Evolutionary conservation across 2,888 invertebrate species (phyloP), one percentile per base, ranked within the genome.

Genomic region (Nycteola revayana): DNA sequence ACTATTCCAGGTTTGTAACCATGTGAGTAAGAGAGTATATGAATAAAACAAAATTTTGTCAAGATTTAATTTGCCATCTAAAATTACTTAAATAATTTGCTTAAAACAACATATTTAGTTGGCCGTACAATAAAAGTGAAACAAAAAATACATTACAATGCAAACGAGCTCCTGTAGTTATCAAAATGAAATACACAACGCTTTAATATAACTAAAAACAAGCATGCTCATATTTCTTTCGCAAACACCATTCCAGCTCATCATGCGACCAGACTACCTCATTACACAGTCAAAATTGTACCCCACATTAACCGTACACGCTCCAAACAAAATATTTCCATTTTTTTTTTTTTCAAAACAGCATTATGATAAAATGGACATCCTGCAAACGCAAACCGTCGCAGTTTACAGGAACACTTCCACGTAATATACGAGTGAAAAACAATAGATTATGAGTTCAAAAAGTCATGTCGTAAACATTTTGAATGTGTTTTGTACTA

Each of bases 401-500:
- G 25, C 28, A 32, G 32, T 27, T 36, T 32, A 49, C 57, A 58
- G 60, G 60, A 58, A 58, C 56, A 40, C 40, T 52, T 47, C 32
- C 22, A 25, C 31, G 42, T 56, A 56, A 58, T 52, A 55, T 56
- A 58, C 43, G 60, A 26, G 47, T 35, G 11, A 55, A 58, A 58
- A 55, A 58, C 49, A 58, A 58, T 58, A 42, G 46, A 52, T 28
- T 43, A 46, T 55, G 45, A 42, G 40, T 49, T 48, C 34, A 48
- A 47, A 55, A 59, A 49, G 42, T 55, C 32, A 21, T 45, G 35
- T 43, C 49, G 38, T 55, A 52, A 47, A 47, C 42, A 55, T 31
- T 52, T 46, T 39, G 46, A 49, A 49, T 46, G 46, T 37, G 31
- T 23, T 49, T 38, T 39, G 34, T 48, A 30, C 40, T 50, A 30